phyloP scores from a whole-genome alignment of 2,797 vertebrate species.

The Pseudochromis fuscus region DNA sequence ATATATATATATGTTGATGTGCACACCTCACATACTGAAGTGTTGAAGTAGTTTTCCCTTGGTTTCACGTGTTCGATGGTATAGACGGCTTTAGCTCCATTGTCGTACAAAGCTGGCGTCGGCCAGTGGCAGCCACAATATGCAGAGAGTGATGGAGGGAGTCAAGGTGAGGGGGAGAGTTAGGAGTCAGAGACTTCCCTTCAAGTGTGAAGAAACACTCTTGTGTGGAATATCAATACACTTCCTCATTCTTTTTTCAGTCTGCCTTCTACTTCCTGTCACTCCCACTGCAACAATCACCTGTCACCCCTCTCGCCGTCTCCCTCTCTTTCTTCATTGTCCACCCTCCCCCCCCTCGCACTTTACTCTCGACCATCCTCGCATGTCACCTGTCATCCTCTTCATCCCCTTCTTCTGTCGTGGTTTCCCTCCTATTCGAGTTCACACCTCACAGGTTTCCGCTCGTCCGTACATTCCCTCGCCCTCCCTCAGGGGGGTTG shows the following conservation, averaged over 20 bases:
- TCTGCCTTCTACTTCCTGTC: conserved; percentile 70
- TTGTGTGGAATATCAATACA: conserved; percentile 78
- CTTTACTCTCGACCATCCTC: conserved; percentile 51
- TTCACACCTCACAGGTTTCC: conserved; percentile 80
- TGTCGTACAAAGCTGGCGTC: conserved; percentile 1
- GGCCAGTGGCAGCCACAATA: conserved; percentile 31
- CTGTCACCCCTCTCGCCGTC: conserved; percentile 68
- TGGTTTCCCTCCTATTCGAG: conserved; percentile 68
- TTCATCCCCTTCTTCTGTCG: conserved; percentile 66
- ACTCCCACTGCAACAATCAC: conserved; percentile 77
- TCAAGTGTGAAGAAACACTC: conserved; percentile 77
- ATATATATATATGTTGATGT: not conserved
- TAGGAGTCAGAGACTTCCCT: conserved; percentile 67
- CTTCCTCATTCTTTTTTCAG: conserved; percentile 65
- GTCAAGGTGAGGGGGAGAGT: conserved; percentile 64
- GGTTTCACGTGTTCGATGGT: not conserved
- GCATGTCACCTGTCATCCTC: conserved; percentile 78
- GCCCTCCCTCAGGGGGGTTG: conserved; percentile 71
- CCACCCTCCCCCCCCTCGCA: conserved; percentile 51
- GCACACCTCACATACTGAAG: conserved; percentile 10
- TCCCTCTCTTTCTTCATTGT: conserved; percentile 60
- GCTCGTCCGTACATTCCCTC: conserved; percentile 58
- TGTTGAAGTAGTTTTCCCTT: conserved; percentile 2
- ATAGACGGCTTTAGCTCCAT: conserved; percentile 31
- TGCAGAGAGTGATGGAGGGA: conserved; percentile 26